Evolutionary conservation across 2,888 invertebrate genomes (phyloP).

Genomic region (Suillia variegata): DNA sequence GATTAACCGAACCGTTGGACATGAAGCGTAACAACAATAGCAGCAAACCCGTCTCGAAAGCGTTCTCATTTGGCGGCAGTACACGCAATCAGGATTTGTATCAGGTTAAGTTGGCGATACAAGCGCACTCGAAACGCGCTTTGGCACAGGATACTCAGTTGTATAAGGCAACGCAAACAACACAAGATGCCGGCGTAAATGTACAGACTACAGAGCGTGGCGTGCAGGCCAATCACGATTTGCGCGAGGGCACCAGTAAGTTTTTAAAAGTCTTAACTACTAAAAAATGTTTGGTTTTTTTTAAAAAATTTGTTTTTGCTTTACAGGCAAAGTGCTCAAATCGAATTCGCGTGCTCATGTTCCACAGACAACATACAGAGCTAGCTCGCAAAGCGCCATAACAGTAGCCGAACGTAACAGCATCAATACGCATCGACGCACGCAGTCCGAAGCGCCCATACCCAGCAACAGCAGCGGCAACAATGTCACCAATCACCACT

Average conservation of each 20-base stretch:
- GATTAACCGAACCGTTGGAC: conserved; percentile 61
- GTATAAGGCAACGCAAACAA: conserved; percentile 58
- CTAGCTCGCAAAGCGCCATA: conserved; percentile 43
- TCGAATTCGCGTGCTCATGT: conserved; percentile 57
- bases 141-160: conserved; percentile 55
- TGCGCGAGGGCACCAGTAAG: conserved; percentile 51
- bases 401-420: conserved; percentile 41
- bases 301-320: too few relatives aligned
- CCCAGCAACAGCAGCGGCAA: conserved; percentile 13
- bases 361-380: conserved; percentile 43
- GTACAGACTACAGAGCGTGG: conserved; percentile 53
- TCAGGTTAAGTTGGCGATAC: conserved; percentile 60
- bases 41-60: conserved; percentile 54
- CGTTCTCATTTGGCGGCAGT: conserved; percentile 58
- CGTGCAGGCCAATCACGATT: conserved; percentile 56
- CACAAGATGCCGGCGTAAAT: conserved; percentile 41
- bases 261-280: background rate
- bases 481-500: background rate
- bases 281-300: background rate
- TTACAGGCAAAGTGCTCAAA: conserved; percentile 53
- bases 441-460: conserved; percentile 57
- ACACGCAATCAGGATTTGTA: conserved; percentile 61
- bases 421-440: conserved; percentile 51
- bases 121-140: conserved; percentile 60
- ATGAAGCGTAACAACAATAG: too few relatives aligned